Evolutionary conservation across 2,888 invertebrate species (phyloP).

Genomic region (Leptopilina myrica): DNA sequence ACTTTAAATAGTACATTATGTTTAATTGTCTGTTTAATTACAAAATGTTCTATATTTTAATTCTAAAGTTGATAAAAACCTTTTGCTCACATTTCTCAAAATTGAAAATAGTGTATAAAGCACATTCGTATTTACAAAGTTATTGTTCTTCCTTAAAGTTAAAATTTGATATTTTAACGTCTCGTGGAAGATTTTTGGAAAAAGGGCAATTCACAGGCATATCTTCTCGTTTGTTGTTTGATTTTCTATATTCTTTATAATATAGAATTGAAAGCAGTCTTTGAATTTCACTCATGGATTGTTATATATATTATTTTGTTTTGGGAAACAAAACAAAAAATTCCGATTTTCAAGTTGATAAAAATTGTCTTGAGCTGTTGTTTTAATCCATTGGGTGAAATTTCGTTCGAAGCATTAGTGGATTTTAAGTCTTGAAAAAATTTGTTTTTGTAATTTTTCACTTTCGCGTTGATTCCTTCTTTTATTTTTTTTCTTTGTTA

Average conservation of each 20-base stretch:
- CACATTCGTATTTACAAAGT: constrained; percentile 20
- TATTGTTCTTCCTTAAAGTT: not conserved
- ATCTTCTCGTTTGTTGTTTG: constrained; percentile 15
- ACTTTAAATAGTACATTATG: not conserved
- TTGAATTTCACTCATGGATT: constrained; percentile 1
- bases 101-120: not conserved
- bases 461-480: not conserved
- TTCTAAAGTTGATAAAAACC: not conserved
- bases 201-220: constrained; percentile 36
- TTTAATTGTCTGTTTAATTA: not conserved
- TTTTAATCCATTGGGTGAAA: not conserved
- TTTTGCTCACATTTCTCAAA: constrained; percentile 1
- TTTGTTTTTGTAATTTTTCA: not conserved
- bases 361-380: not conserved
- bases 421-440: not conserved
- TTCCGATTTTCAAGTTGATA: not conserved
- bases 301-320: not conserved
- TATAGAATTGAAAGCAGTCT: constrained; percentile 8
- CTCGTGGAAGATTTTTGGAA: constrained; percentile 8
- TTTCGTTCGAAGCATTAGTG: not conserved
- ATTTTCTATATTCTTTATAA: not conserved
- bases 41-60: not conserved
- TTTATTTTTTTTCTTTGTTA: not conserved
- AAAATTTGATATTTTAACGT: constrained; percentile 11
- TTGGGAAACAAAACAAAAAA: not conserved